Evolutionary conservation across 1,140 invertebrate genomes (phyloP), one percentile per base, ranked within the genome.

Genomic region (Diorhabda carinulata): DNA sequence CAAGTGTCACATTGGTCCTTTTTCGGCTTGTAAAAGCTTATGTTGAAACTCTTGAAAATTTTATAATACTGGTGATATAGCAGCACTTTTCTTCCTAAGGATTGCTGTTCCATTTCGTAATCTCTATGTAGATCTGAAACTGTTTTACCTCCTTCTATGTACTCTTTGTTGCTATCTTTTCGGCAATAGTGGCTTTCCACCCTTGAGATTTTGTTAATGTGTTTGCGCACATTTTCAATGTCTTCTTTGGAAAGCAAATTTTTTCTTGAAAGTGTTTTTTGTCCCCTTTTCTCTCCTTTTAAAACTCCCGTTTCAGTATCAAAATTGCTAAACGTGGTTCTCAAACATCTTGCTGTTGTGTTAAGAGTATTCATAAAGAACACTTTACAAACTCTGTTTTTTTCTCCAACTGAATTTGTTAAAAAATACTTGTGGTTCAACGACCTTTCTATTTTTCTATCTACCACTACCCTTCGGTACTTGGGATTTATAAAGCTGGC

Each of bases 121-220:
- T 76, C 71, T 9, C 57, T 64, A 61, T 73, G 72, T 56, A 77
- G 45, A 57, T 77, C 74, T 56, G 57, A 67, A 43, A 73, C 66
- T 47, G 70, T 71, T 73, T 71, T 72, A 40, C 67, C 61, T 10
- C 73, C 74, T 47, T 72, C 76, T 59, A 73, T 76, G 60, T 72
- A 77, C 44, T 74, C 63, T 58, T 57, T 73, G 9, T 67, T 58
- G 56, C 72, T 67, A 10, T 70, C 61, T 64, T 44, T 57, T 64
- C 74, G 41, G 25, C 63, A 67, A 57, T 77, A 77, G 58, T 75
- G 72, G 8, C 70, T 74, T 63, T 75, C 75, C 9, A 75, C 66
- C 69, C 56, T 68, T 2, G 75, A 73, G n/a, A 73, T 75, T 7
- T 59, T 56, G 43, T 73, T 52, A 52, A 77, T 75, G 57, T 75